These are phyloP conservation scores for Copsychus sechellarum DNA, from an alignment of 2,113 vertebrate genomes.

Conservation along the genomic window DNA sequence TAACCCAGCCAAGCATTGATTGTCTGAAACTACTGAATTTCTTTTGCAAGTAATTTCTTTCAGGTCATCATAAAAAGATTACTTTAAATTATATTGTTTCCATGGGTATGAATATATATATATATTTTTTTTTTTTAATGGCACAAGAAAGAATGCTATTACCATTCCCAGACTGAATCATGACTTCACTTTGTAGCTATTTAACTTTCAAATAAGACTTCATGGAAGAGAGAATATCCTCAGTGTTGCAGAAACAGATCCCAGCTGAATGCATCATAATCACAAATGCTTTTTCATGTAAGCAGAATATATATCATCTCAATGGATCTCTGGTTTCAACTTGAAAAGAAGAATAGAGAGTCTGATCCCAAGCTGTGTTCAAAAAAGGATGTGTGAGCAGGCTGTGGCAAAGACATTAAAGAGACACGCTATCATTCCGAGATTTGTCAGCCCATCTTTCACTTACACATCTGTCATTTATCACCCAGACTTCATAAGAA, in stretches of 20 bases:
- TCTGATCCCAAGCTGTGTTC: slow-evolving; percentile 11
- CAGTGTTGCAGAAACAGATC: slow-evolving; percentile 23
- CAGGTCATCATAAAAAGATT: not conserved
- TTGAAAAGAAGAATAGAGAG: slow-evolving; percentile 19
- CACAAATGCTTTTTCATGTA: slow-evolving; percentile 38
- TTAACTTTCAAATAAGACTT: slow-evolving; percentile 49
- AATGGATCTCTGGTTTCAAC: not conserved
- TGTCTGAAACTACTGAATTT: not conserved
- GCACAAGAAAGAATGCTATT: not conserved
- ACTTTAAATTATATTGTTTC: not conserved
- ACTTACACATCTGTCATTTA: not conserved
- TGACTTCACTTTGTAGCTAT: not conserved
- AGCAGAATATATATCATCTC: slow-evolving; percentile 23
- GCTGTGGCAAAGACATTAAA: slow-evolving; percentile 11
- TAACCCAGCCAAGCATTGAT: not conserved
- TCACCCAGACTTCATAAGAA: slow-evolving; percentile 9
- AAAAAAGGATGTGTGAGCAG: not conserved
- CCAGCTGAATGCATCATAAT: slow-evolving; percentile 11
- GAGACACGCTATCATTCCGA: not conserved
- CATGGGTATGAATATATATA: not conserved
- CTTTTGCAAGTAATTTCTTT: not conserved
- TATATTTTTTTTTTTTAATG: not conserved
- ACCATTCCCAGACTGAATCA: not conserved
- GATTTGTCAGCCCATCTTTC: slow-evolving; percentile 32
- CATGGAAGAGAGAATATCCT: not conserved